Base-by-base conservation (phyloP, 2,113 vertebrate species). In the Sakesphorus luctuosus region DNA sequence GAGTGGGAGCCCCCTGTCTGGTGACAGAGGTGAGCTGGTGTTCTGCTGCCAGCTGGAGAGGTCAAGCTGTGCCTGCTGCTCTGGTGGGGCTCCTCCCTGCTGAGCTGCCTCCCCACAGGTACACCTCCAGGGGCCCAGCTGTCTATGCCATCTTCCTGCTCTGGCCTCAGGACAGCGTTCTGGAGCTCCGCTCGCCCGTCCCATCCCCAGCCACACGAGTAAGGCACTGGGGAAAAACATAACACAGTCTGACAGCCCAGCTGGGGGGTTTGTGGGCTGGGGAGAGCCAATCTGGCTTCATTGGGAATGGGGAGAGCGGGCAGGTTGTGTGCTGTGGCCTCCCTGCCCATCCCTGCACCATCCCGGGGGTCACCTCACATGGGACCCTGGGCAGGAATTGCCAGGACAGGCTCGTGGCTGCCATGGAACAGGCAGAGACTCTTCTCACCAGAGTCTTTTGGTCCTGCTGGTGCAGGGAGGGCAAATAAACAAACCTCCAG, bases 81-180 rank as follows among this genome's bases (percentile, higher is more conserved):
- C 31, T 29, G 13, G 6, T 3, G 19, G 50, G 38, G 36, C 21
- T 50, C 18, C 35, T 81, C 29, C 56, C 44, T 19, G 68, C 85
- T 77, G 61, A 28, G 16, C 24, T 83, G 50, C 16, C 77, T 7
- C 94, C 44, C 72, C 72, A 25, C 62, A 99, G 99, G 98, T 99
- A 98, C 95, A 99, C 98, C 10, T 97, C 97, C 38, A 98, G 98
- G 89, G 97, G 68, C 28, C 59, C 90, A 0, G 50, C 31, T 14
- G 97, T 99, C 61, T 99, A 98, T 69, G 98, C 98, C 44, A 97
- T 98, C 93, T 98, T 99, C 55, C 84, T 98, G 63, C 36, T 66
- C 23, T 98, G 98, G 98, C 99, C 98, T 78, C 68, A 0, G 77
- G 35, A 95, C 59, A 93, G 58, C 17, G 3, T 94, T 17, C 50